Conservation (phyloP, 2,113 vertebrate species). For the Dromaius novaehollandiae region DNA sequence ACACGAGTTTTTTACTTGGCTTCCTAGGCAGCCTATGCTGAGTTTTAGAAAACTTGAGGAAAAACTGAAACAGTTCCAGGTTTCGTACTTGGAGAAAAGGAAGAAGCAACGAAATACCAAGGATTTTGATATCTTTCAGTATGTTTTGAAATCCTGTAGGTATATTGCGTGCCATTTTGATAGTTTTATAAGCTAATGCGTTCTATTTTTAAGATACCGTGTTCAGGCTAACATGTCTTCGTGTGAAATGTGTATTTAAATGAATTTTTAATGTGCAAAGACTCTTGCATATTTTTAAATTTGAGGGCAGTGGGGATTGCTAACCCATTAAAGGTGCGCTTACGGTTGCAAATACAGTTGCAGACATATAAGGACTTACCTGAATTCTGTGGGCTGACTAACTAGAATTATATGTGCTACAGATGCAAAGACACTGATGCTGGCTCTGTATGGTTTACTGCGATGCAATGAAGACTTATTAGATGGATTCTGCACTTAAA, state of each 20-base stretch:
- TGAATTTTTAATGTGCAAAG: not conserved
- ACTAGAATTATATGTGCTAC: not conserved
- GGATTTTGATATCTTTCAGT: not conserved
- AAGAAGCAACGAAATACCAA: not conserved
- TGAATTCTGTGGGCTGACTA: not conserved
- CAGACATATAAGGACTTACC: not conserved
- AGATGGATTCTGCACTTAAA: not conserved
- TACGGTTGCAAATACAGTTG: not conserved
- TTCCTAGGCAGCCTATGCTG: slow-evolving; percentile 33
- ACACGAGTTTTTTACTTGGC: slow-evolving; percentile 71
- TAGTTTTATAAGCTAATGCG: not conserved
- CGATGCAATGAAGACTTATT: not conserved
- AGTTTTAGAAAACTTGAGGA: slow-evolving; percentile 69
- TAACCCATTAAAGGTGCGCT: not conserved
- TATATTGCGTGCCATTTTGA: slow-evolving; percentile 4
- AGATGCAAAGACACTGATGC: not conserved
- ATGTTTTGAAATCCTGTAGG: slow-evolving; percentile 63
- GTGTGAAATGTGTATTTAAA: not conserved
- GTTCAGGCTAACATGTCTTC: not conserved
- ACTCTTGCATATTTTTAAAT: not conserved
- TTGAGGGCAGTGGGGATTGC: not conserved
- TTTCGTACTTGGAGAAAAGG: not conserved
- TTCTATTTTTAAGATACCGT: not conserved
- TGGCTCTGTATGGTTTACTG: not conserved
- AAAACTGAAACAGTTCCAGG: slow-evolving; percentile 51